Percentiles rank a stretch among this genome's conserved stretches.
These are phyloP conservation scores for Botia kubotai DNA, from an alignment of 2,797 vertebrate species.

Conservation along the genomic window DNA sequence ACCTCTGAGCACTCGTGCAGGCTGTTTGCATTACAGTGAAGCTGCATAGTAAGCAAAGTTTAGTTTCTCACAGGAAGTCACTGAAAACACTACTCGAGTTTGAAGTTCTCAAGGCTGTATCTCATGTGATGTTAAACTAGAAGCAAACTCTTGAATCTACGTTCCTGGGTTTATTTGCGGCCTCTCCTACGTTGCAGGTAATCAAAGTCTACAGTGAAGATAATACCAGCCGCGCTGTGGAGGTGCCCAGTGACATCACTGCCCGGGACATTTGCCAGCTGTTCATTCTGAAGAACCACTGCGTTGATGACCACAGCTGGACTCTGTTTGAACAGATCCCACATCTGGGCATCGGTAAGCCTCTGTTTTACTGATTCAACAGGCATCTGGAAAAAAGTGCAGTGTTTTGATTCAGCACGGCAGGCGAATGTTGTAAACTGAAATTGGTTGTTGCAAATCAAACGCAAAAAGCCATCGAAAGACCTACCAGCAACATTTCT, in stretches of 20 bases:
- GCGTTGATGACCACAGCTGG: conserved; percentile 95
- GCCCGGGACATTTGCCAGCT: conserved; percentile 93
- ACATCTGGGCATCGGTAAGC: conserved; percentile 88
- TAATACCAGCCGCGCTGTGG: conserved; percentile 90
- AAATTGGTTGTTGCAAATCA: neutral
- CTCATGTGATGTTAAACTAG: neutral
- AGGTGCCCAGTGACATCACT: conserved; percentile 91
- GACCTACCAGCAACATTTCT: neutral
- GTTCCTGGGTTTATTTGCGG: neutral
- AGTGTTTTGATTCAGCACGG: neutral
- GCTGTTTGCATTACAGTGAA: conserved; percentile 30
- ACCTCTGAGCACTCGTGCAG: conserved; percentile 20
- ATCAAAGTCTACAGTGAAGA: conserved; percentile 97
- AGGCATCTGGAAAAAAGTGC: neutral
- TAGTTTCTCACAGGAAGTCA: neutral
- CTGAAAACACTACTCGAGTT: neutral
- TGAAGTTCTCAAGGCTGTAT: neutral
- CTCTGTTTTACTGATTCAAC: neutral
- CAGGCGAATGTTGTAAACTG: neutral
- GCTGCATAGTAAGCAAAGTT: conserved; percentile 26
- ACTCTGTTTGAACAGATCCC: conserved; percentile 91
- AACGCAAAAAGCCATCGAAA: neutral
- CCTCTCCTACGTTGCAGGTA: conserved; percentile 77
- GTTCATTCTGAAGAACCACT: conserved; percentile 93
- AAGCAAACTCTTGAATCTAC: neutral